A percentile compares a stretch with the other conserved stretches of the same genome.
phyloP scores from a whole-genome alignment of 2,797 vertebrate species.

The Melanotaenia boesemani region DNA sequence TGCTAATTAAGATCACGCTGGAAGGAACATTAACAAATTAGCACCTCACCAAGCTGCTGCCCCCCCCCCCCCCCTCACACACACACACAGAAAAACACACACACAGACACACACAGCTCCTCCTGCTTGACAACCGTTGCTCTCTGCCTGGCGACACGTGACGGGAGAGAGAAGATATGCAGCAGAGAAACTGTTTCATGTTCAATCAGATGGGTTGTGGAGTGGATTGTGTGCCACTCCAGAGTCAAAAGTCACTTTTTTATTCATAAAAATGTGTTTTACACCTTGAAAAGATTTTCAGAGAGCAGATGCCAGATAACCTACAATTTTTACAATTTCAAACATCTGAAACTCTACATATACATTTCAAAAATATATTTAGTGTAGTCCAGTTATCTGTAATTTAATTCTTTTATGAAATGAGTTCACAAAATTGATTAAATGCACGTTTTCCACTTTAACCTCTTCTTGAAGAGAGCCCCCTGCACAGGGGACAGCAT shows the following conservation, averaged over 20 bases:
- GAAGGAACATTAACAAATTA: slow-evolving; percentile 83
- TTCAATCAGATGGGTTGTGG: slow-evolving; percentile 8
- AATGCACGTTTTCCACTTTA: too few species aligned
- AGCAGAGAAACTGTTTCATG: slow-evolving; percentile 31
- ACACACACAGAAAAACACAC: slow-evolving; percentile 7
- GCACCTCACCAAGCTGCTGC: slow-evolving; percentile 70
- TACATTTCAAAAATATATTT: too few species aligned
- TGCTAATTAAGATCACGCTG: slow-evolving; percentile 82
- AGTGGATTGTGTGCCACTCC: neutral
- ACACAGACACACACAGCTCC: slow-evolving; percentile 13
- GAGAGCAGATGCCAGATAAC: neutral
- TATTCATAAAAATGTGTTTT: too few species aligned
- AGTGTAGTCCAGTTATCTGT: too few species aligned
- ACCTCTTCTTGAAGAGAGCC: too few species aligned
- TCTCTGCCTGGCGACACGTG: slow-evolving; percentile 22
- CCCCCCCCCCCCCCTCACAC: slow-evolving; percentile 17
- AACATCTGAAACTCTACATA: too few species aligned
- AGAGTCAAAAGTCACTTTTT: slow-evolving; percentile 3
- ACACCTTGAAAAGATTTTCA: too few species aligned
- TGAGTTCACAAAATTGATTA: too few species aligned
- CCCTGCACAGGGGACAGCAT: too few species aligned
- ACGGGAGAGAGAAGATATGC: slow-evolving; percentile 32
- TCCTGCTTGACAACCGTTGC: slow-evolving; percentile 20
- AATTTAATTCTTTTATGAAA: too few species aligned
- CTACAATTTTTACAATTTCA: too few species aligned